Evolutionary conservation across 2,888 invertebrate species (phyloP).

Genomic region (Drosophila planitibia): DNA sequence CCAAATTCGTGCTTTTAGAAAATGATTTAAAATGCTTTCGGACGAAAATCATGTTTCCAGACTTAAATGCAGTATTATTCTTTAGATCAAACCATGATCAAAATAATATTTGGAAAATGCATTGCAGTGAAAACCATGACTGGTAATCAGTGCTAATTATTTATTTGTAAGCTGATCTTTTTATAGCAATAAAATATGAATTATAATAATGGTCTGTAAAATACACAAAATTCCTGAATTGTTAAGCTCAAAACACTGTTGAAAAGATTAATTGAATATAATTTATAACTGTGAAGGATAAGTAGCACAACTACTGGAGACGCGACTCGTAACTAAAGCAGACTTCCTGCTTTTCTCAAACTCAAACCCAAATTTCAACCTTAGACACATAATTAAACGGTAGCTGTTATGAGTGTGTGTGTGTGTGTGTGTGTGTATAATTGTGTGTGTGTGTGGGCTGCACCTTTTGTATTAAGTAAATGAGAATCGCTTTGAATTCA

Average conservation of each 20-base stretch:
- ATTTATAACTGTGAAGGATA: conserved; percentile 17
- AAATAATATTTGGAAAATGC: neutral
- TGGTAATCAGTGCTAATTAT: neutral
- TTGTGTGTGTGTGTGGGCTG: conserved; percentile 22
- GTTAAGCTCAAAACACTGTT: conserved; percentile 1
- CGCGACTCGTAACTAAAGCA: conserved; percentile 13
- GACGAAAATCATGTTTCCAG: neutral
- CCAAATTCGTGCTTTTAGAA: neutral
- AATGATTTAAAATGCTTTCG: neutral
- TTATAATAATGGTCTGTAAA: neutral
- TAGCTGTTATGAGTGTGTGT: conserved; percentile 36
- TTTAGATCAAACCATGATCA: neutral
- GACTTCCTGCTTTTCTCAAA: conserved; percentile 20
- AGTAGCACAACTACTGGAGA: conserved; percentile 3
- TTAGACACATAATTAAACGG: conserved; percentile 52
- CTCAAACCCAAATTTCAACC: conserved; percentile 14
- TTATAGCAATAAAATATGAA: neutral
- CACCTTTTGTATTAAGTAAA: conserved; percentile 57
- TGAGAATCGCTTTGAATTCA: conserved; percentile 58
- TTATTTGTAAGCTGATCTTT: neutral
- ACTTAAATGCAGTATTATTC: neutral
- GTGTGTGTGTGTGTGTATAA: neutral
- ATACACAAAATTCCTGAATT: neutral
- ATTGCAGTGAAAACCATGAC: neutral
- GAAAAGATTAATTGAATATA: conserved; percentile 32